Base-by-base conservation (phyloP, 2,888 invertebrate species). In the Limnephilus marmoratus region DNA sequence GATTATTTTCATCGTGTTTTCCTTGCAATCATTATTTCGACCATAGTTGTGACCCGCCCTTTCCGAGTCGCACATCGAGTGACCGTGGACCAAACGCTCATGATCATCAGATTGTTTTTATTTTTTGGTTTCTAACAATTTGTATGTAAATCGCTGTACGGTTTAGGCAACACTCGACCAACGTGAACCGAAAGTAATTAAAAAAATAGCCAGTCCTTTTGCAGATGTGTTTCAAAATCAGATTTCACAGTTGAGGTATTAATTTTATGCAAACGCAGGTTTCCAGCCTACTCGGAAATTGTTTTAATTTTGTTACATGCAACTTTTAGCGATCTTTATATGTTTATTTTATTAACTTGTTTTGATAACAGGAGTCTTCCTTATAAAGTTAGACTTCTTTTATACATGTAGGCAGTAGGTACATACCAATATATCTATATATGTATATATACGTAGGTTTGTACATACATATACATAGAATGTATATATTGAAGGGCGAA, bases 141-240 rank as follows among this genome's bases (percentile, higher is more conserved):
- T 87, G 87, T 87, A 87, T 87, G 87, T 53, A 34, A 87, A 87
- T 87, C 24, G 15, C 68, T n/a, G 68, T n/a, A n/a, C 2, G 29
- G 68, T 68, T 87, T 87, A 53, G 87, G 53, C 53, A 18, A 12
- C 29, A 53, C 29, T 87, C 87, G 68, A 11, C 24, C 31, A 34
- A 34, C 68, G 34, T 53, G 53, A 34, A 41, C 41, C n/a, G 13
- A 41, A 12, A 29, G 49, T 87, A 87, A 87, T 87, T 87, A 87
- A 87, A 87, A 87, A 87, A 87, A 15, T 11, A 53, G 37, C 87
- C 68, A 34, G 5, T 49, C 68, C 87, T 68, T 87, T 53, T 87
- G 24, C 87, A 53, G 34, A n/a, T 68, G 2, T 31, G 53, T 29
- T 53, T 68, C 68, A 68, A 53, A 85, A 45, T 45, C 85, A 18